A percentile compares a stretch with the other conserved stretches of the same genome.
These are phyloP conservation scores for Drosophila eohydei DNA, from an alignment of 2,888 invertebrate genomes.

Conservation along the genomic window DNA sequence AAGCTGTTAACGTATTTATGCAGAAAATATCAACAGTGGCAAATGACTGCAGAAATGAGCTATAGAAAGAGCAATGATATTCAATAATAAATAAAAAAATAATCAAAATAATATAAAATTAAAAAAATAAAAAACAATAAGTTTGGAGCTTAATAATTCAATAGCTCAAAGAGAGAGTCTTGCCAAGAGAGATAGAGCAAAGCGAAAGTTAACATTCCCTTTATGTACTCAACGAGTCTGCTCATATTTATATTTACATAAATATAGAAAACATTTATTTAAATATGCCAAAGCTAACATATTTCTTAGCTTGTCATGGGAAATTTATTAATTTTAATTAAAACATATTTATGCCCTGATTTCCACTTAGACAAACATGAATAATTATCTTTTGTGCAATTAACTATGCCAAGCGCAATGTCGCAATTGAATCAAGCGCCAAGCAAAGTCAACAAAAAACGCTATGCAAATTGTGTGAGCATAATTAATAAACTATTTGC, in stretches of 20 bases:
- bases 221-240: neutral
- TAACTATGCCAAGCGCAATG: conserved; percentile 47
- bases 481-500: conserved; percentile 64
- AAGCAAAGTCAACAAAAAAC: conserved; percentile 13
- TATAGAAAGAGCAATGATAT: too few relatives aligned
- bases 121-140: too few relatives aligned
- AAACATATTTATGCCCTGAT: conserved; percentile 26
- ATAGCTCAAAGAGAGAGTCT: too few relatives aligned
- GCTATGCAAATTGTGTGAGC: conserved; percentile 44
- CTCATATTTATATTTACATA: neutral
- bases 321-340: conserved; percentile 16
- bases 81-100: too few relatives aligned
- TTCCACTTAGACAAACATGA: conserved; percentile 29
- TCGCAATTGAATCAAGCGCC: conserved; percentile 41
- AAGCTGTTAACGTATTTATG: too few relatives aligned
- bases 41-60: too few relatives aligned
- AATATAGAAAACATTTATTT: neutral
- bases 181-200: neutral
- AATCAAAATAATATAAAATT: too few relatives aligned
- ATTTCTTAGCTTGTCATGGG: conserved; percentile 8
- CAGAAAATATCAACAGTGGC: too few relatives aligned
- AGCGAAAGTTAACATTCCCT: neutral
- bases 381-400: conserved; percentile 63
- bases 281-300: conserved; percentile 8
- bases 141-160: too few relatives aligned